Percentiles rank a stretch among this genome's conserved stretches.
These are phyloP conservation scores for Emydocephalus ijimae DNA, from an alignment of 2,113 vertebrate species.

Conservation along the genomic window DNA sequence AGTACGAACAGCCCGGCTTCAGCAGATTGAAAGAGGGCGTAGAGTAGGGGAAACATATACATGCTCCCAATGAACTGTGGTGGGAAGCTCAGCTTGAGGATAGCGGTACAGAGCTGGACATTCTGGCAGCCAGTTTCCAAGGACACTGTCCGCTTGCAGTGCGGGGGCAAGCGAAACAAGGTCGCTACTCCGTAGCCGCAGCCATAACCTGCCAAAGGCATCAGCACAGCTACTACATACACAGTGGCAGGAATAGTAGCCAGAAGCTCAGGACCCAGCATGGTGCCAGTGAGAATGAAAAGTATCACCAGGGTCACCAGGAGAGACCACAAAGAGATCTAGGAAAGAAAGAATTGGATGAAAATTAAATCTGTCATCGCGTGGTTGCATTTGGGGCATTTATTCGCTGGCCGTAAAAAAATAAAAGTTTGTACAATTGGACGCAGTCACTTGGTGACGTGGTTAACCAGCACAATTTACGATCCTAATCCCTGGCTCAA, in stretches of 20 bases:
- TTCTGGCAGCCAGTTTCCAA: conserved; percentile 97
- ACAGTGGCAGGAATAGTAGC: conserved; percentile 86
- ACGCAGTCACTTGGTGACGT: not conserved
- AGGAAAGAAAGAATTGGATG: conserved; percentile 23
- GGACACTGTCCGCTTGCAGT: conserved; percentile 86
- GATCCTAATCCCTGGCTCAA: too few species aligned
- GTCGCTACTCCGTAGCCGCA: conserved; percentile 88
- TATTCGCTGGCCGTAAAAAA: not conserved
- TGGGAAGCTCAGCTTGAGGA: conserved; percentile 93
- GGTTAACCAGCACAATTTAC: not conserved
- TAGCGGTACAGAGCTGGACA: conserved; percentile 95
- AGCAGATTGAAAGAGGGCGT: conserved; percentile 91
- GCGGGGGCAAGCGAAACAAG: conserved; percentile 84
- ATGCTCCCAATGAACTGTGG: conserved; percentile 88
- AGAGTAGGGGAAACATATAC: conserved; percentile 97
- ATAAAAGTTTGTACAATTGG: not conserved
- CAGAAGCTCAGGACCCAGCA: conserved; percentile 91
- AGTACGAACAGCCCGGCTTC: conserved; percentile 92
- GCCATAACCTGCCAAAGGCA: conserved; percentile 88
- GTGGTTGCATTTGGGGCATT: not conserved
- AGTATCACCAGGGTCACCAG: conserved; percentile 87
- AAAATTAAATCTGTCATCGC: not conserved
- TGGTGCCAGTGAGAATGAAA: conserved; percentile 91
- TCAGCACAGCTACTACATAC: conserved; percentile 87
- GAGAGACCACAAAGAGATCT: conserved; percentile 95